Percentiles rank a stretch among this genome's conserved stretches.
Conservation (phyloP, 2,113 vertebrate genomes). For the Phalacrocorax aristotelis region DNA sequence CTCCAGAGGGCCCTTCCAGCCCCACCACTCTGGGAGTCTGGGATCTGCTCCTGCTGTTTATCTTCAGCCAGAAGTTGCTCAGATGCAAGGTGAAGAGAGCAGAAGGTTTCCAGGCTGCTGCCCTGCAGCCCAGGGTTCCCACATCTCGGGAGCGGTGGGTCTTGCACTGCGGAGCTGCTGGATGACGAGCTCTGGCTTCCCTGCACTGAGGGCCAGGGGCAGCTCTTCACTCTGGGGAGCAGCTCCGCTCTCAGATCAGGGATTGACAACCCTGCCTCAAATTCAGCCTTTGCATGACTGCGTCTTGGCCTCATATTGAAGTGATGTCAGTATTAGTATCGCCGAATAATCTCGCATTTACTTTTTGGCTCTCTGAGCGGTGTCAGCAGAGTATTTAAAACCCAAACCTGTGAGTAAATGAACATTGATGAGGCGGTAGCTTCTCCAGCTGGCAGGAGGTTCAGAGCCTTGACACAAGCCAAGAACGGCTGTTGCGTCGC, state of each 20-base stretch:
- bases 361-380: not conserved
- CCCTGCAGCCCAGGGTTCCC: not conserved
- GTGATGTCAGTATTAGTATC: not conserved
- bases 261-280: not conserved
- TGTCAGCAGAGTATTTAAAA: not conserved
- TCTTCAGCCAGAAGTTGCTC: not conserved
- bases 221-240: not conserved
- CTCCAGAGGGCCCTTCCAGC: no score
- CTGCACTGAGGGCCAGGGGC: not conserved
- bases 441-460: not conserved
- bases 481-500: not conserved
- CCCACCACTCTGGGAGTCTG: no score
- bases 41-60: not conserved
- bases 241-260: not conserved
- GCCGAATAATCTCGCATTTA: fast-evolving
- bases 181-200: not conserved
- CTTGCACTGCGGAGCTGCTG: not conserved
- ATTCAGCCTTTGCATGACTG: not conserved
- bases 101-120: not conserved
- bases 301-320: not conserved
- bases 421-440: not conserved
- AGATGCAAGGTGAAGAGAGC: no score
- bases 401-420: not conserved
- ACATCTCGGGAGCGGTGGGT: not conserved
- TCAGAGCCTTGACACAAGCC: not conserved